These are phyloP conservation scores for Gallinago undulata DNA, from an alignment of 2,113 vertebrate genomes.

Conservation along the genomic window DNA sequence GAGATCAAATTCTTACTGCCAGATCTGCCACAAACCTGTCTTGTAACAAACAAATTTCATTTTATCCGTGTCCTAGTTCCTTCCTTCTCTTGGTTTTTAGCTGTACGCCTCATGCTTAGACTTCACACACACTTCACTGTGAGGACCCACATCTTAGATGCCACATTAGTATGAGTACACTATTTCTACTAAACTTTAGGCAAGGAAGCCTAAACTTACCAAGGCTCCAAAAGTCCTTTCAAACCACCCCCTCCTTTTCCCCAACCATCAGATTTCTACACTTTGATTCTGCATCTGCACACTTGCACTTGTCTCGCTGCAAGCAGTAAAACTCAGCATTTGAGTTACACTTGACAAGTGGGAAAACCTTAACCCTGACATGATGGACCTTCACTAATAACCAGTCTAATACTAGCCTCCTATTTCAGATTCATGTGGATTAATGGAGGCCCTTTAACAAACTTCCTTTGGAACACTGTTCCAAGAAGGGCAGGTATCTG, in stretches of 20 bases:
- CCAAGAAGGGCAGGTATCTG: background rate
- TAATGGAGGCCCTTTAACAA: background rate
- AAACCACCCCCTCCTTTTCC: background rate
- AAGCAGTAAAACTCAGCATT: accelerated
- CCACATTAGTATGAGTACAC: accelerated
- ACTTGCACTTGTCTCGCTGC: background rate
- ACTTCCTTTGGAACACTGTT: background rate
- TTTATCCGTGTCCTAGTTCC: background rate
- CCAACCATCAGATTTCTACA: background rate
- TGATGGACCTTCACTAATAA: background rate
- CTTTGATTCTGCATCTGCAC: background rate
- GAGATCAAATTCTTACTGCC: background rate
- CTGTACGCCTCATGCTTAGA: background rate
- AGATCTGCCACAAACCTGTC: background rate
- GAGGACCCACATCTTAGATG: background rate
- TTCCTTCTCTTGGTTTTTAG: background rate
- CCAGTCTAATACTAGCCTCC: background rate
- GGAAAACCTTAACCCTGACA: background rate
- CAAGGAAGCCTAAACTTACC: background rate
- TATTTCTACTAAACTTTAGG: background rate
- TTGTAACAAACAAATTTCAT: background rate
- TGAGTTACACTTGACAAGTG: background rate
- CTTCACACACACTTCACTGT: background rate
- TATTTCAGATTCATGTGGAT: background rate
- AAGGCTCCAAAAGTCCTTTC: background rate